These are phyloP conservation scores for Gadopsis bispinosus DNA, from an alignment of 2,797 vertebrate genomes.

Conservation along the genomic window DNA sequence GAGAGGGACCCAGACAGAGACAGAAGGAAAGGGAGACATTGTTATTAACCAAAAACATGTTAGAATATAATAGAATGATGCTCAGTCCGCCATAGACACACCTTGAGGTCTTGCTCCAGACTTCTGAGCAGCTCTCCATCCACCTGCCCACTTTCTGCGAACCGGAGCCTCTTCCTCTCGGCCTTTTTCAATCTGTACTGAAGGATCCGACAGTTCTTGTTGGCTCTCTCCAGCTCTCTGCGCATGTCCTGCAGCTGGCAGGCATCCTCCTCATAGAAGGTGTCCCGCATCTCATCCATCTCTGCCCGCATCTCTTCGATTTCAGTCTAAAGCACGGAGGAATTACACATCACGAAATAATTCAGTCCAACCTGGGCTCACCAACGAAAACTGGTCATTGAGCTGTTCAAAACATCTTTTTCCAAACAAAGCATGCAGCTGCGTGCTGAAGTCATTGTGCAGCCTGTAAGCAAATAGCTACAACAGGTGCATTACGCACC, in stretches of 20 bases:
- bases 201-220: conserved; percentile 98
- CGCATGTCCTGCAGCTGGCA: conserved; percentile 99
- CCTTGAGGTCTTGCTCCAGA: conserved; percentile 98
- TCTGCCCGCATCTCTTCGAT: conserved; percentile 97
- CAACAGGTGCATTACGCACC: conserved; percentile 64
- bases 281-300: conserved; percentile 99
- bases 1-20: background rate
- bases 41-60: background rate
- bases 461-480: conserved; percentile 18
- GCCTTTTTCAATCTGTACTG: conserved; percentile 98
- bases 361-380: background rate
- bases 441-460: background rate
- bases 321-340: conserved; percentile 84
- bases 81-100: conserved; percentile 47
- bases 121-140: conserved; percentile 95
- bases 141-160: conserved; percentile 93
- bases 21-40: background rate
- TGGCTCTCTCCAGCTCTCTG: conserved; percentile 96
- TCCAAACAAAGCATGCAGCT: conserved; percentile 7
- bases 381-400: background rate
- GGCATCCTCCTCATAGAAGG: conserved; percentile 97
- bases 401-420: background rate
- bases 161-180: conserved; percentile 93
- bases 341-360: background rate
- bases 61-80: background rate